Evolutionary conservation across 2,888 invertebrate species (phyloP).

Genomic region (Agriotes lineatus): DNA sequence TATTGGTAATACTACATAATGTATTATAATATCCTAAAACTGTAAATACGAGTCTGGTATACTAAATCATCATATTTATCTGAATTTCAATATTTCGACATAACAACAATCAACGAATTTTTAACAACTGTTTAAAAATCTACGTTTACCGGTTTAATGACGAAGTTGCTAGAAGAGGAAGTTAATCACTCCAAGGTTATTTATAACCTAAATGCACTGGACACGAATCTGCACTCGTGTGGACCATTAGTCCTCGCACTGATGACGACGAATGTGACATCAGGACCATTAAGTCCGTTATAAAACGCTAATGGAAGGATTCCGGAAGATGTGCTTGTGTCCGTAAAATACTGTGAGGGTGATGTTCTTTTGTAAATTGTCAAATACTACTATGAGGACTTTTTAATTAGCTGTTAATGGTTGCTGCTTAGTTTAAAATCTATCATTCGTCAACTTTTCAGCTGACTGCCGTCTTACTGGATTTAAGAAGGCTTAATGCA

Average conservation of each 20-base stretch:
- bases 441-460: no score
- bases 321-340: slow-evolving; percentile 39
- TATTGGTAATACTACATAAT: no score
- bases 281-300: slow-evolving; percentile 41
- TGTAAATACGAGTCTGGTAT: not conserved
- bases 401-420: no score
- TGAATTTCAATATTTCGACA: not conserved
- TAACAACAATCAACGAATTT: no score
- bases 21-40: no score
- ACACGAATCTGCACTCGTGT: slow-evolving; percentile 45
- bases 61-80: no score
- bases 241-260: slow-evolving; percentile 43
- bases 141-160: not conserved
- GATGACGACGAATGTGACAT: slow-evolving; percentile 46
- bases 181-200: slow-evolving; percentile 41
- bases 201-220: slow-evolving; percentile 42
- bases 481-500: no score
- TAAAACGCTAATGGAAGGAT: slow-evolving; percentile 42
- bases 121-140: not conserved
- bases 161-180: slow-evolving; percentile 11
- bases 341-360: slow-evolving; percentile 29
- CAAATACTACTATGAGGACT: no score
- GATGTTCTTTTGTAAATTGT: not conserved
- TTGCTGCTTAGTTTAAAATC: no score
- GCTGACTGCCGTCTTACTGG: no score